phyloP scores from a whole-genome alignment of 2,888 invertebrate genomes.

The Trissoscelio sp. region DNA sequence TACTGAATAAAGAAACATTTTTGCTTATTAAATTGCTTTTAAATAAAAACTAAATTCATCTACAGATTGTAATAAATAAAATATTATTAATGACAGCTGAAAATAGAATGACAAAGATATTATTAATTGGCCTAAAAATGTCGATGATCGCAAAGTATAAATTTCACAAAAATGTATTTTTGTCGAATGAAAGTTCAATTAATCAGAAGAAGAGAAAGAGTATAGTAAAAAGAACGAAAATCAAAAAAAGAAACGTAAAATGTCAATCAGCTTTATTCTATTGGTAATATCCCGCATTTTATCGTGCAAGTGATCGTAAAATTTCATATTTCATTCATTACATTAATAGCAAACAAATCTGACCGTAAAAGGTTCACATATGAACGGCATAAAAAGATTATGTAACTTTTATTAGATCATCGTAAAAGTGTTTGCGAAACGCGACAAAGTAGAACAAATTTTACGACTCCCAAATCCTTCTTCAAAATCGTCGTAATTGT shows the following conservation, averaged over 20 bases:
- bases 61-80: too few relatives aligned
- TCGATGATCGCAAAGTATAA: too few relatives aligned
- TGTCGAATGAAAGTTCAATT: background rate
- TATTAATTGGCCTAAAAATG: too few relatives aligned
- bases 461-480: background rate
- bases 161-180: too few relatives aligned
- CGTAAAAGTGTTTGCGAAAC: slow-evolving; percentile 1
- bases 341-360: slow-evolving; percentile 2
- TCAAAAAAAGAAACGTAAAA: background rate
- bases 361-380: background rate
- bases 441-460: slow-evolving; percentile 1
- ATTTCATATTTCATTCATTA: slow-evolving; percentile 3
- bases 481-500: too few relatives aligned
- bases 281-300: background rate
- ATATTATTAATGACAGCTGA: too few relatives aligned
- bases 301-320: slow-evolving; percentile 3
- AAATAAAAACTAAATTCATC: too few relatives aligned
- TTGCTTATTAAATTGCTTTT: too few relatives aligned
- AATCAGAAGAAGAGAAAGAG: background rate
- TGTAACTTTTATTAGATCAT: slow-evolving; percentile 7
- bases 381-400: slow-evolving; percentile 1
- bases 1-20: too few relatives aligned
- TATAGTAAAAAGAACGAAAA: background rate
- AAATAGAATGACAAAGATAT: too few relatives aligned
- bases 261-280: slow-evolving; percentile 1